A percentile compares a stretch with the other conserved stretches of the same genome.
Evolutionary conservation across 2,113 vertebrate genomes (phyloP).

Genomic region (Nothocercus julius): DNA sequence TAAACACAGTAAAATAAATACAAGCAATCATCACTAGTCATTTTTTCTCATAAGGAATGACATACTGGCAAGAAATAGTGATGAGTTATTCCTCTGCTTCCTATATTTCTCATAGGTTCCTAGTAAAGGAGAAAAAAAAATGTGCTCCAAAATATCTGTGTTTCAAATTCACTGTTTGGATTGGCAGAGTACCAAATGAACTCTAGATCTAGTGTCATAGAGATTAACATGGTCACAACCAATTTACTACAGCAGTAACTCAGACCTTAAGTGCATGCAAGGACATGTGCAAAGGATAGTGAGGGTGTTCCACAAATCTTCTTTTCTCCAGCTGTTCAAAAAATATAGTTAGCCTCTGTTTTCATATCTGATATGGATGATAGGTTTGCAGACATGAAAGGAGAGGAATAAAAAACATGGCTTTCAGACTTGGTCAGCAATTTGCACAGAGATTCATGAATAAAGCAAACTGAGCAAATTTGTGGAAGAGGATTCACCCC

Average conservation of each 20-base stretch:
- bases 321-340: background rate
- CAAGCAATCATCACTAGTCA: background rate
- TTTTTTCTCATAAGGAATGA: background rate
- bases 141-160: background rate
- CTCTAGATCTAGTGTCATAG: background rate
- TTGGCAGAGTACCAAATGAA: background rate
- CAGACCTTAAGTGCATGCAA: background rate
- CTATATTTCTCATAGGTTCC: too few species aligned
- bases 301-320: background rate
- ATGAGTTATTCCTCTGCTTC: background rate
- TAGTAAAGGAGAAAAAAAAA: background rate
- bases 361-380: background rate
- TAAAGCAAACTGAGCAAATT: background rate
- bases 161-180: background rate
- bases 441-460: background rate
- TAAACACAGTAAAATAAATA: background rate
- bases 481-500: background rate
- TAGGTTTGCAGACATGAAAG: background rate
- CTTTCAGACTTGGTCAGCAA: background rate
- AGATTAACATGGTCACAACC: background rate
- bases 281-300: background rate
- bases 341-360: background rate
- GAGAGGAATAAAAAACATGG: fast-evolving
- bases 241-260: background rate
- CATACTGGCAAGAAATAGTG: background rate